These are phyloP conservation scores for Psilopsiagon aurifrons DNA, from an alignment of 2,113 vertebrate species.

Conservation along the genomic window DNA sequence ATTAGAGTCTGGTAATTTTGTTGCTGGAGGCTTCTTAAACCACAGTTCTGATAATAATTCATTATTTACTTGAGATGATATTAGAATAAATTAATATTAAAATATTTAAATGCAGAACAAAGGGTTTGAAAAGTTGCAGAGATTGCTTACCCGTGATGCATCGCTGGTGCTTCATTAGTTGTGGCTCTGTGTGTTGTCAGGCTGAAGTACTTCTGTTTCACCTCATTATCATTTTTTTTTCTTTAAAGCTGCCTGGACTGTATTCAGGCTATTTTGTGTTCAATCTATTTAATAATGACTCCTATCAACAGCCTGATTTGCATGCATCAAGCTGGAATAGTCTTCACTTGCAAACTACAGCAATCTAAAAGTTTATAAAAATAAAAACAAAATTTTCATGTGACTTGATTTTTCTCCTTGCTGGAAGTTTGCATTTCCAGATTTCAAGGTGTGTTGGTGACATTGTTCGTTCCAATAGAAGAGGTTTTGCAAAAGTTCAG, in stretches of 20 bases:
- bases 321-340: background rate
- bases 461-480: background rate
- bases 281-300: background rate
- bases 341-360: background rate
- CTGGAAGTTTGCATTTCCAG: background rate
- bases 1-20: background rate
- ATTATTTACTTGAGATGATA: background rate
- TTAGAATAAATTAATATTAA: conserved; percentile 62
- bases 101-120: conserved; percentile 51
- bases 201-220: background rate
- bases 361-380: background rate
- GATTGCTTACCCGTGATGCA: background rate
- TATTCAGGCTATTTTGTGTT: background rate
- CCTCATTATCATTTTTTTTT: background rate
- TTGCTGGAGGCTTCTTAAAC: background rate
- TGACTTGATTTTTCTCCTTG: background rate
- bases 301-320: background rate
- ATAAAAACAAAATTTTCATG: background rate
- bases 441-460: background rate
- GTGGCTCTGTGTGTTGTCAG: background rate
- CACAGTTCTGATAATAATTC: background rate
- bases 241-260: background rate
- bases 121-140: conserved; percentile 5
- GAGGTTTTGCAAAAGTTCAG: background rate
- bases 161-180: background rate